Percentiles rank a stretch among this genome's conserved stretches.
Evolutionary conservation across 1,140 invertebrate species (phyloP).

Genomic region (Lepidostoma basale): DNA sequence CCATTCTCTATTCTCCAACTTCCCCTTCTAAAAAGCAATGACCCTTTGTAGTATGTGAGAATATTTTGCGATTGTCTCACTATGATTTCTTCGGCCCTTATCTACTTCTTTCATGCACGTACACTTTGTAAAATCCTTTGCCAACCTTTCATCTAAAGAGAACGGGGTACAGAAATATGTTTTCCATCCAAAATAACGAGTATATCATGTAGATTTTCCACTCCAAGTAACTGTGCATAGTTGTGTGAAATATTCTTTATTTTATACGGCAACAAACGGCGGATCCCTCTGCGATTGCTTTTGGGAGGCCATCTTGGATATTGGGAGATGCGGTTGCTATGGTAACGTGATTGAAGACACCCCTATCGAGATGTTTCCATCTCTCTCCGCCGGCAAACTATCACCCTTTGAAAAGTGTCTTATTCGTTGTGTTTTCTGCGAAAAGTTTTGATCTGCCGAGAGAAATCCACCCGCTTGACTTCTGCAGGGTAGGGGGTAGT

Average conservation of each 20-base stretch:
- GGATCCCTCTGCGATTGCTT: slow-evolving; percentile 27
- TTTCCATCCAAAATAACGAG: neutral
- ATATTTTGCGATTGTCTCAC: too few species aligned
- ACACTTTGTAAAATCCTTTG: too few species aligned
- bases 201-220: neutral
- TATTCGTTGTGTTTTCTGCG: slow-evolving; percentile 20
- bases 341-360: slow-evolving; percentile 31
- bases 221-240: slow-evolving; percentile 10
- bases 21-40: too few species aligned
- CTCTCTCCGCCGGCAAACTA: slow-evolving; percentile 23
- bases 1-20: too few species aligned
- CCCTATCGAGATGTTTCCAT: slow-evolving; percentile 24
- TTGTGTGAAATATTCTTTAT: slow-evolving; percentile 17
- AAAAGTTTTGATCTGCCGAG: slow-evolving; percentile 34
- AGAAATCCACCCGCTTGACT: slow-evolving; percentile 29
- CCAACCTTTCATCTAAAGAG: too few species aligned
- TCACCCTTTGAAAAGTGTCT: slow-evolving; percentile 26
- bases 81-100: too few species aligned
- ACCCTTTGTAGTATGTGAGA: too few species aligned
- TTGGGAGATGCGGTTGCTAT: slow-evolving; percentile 40
- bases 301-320: slow-evolving; percentile 40
- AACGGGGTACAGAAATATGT: neutral
- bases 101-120: too few species aligned
- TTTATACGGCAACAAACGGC: slow-evolving; percentile 27
- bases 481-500: slow-evolving; percentile 1